These are phyloP conservation scores for Drosophila pruinosa DNA, from an alignment of 1,140 invertebrate genomes.

Conservation along the genomic window DNA sequence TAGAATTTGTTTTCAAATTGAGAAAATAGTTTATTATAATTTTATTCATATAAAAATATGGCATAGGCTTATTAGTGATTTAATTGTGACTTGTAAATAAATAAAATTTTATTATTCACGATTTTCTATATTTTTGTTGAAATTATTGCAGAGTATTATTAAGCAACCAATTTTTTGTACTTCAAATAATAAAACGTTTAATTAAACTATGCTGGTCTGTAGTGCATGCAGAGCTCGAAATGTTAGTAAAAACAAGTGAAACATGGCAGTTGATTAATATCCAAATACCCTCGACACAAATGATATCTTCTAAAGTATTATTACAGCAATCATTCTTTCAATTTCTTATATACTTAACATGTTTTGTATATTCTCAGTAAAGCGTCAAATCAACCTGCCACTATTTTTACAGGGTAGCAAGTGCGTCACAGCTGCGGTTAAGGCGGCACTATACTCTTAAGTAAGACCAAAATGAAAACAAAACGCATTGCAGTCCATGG, in stretches of 20 bases:
- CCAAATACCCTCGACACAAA: too few species aligned
- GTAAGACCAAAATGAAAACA: conserved; percentile 32
- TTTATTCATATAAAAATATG: too few species aligned
- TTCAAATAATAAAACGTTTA: conserved; percentile 63
- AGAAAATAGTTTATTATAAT: too few species aligned
- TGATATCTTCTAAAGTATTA: too few species aligned
- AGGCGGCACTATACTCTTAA: conserved; percentile 43
- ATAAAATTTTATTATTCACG: neutral
- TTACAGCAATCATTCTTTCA: too few species aligned
- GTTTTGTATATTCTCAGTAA: too few species aligned
- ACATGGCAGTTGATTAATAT: too few species aligned
- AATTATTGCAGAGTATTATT: conserved; percentile 1
- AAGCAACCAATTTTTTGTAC: neutral
- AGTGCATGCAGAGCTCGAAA: conserved; percentile 29
- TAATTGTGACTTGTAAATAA: too few species aligned
- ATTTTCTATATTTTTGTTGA: too few species aligned
- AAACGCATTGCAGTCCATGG: neutral
- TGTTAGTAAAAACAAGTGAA: neutral
- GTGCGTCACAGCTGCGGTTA: conserved; percentile 58
- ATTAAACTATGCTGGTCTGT: conserved; percentile 48
- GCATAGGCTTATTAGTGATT: too few species aligned
- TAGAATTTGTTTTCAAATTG: neutral
- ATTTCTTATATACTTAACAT: too few species aligned
- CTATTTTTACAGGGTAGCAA: conserved; percentile 3
- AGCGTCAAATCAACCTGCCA: too few species aligned